Base-by-base conservation (phyloP, 2,797 vertebrate genomes). In the Numenius phaeopus region DNA sequence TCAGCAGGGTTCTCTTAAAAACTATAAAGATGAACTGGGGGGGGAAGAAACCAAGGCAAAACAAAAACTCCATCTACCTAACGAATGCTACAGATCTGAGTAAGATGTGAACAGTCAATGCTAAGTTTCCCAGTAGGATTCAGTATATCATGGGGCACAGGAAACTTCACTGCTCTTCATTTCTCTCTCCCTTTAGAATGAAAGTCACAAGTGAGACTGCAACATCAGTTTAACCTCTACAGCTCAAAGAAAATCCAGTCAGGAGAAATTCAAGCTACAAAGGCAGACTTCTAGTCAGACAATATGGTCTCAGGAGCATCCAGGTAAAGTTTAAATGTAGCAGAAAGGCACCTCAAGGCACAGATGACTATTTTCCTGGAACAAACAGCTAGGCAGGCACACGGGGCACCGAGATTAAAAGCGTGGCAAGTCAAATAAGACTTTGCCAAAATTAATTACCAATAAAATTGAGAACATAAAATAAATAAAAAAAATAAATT, bases 251-350 rank as follows among this genome's bases (percentile, higher is more conserved):
- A 89, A 87, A 61, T 5, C 82, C 78, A 66, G 37, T 27, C 8
- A 16, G 67, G 75, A 92, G 72, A 71, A 87, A 94, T 61, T 46
- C 44, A 37, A 80, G 67, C 54, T 75, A 57, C 82, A 91, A 78
- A 92, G 54, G 37, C 42, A 58, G 67, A n/a, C 52, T 94, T 69
- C 66, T 73, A 77, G 55, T 9, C 88, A 92, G 67, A 58, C 57
- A 87, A 5, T 5, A 62, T 2, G 50, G 78, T 91, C 93, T 94
- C 88, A 27, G 10, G 89, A 93, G 93, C 86, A 94, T 9, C 66
- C 58, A 83, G 87, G 77, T 70, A 93, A 94, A 93, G 75, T 83
- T 87, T 67, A 87, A 96, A 50, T 2, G 72, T 20, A 80, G 67
- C 86, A 97, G 57, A 64, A 64, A 2, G 3, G 73, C 2, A 81